Percentiles rank a stretch among this genome's conserved stretches.
These are phyloP conservation scores for Gambusia holbrooki DNA, from an alignment of 2,113 vertebrate species.

Conservation along the genomic window DNA sequence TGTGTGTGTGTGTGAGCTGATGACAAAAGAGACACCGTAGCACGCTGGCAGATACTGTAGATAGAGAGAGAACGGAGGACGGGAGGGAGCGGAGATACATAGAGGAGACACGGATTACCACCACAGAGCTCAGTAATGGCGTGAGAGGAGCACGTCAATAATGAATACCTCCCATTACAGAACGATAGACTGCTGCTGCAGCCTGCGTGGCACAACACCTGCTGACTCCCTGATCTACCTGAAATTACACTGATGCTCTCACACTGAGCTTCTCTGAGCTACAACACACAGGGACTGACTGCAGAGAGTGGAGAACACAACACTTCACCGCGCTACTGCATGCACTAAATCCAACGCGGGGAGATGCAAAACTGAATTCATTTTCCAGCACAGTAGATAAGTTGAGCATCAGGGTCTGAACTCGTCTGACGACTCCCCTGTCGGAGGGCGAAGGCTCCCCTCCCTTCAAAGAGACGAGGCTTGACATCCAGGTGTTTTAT, in stretches of 20 bases:
- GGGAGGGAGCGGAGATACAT: slow-evolving; percentile 34
- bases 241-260: slow-evolving; percentile 67
- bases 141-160: slow-evolving; percentile 73
- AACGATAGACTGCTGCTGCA: slow-evolving; percentile 40
- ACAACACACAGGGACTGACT: slow-evolving; percentile 26
- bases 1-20: slow-evolving; percentile 32
- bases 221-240: slow-evolving; percentile 71
- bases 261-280: slow-evolving; percentile 46
- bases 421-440: slow-evolving; percentile 34
- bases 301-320: slow-evolving; percentile 29
- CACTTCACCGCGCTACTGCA: slow-evolving; percentile 20
- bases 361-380: slow-evolving; percentile 15
- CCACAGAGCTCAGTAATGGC: slow-evolving; percentile 65
- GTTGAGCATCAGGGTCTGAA: slow-evolving; percentile 46
- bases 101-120: slow-evolving; percentile 71
- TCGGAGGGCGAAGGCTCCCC: slow-evolving; percentile 20
- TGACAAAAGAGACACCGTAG: slow-evolving; percentile 65
- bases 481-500: slow-evolving; percentile 91
- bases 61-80: slow-evolving; percentile 48
- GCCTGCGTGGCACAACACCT: slow-evolving; percentile 50
- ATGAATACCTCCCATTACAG: slow-evolving; percentile 79
- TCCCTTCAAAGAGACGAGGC: slow-evolving; percentile 56
- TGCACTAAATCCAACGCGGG: slow-evolving; percentile 9
- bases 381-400: slow-evolving; percentile 44
- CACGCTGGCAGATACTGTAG: slow-evolving; percentile 53